Evolutionary conservation across 2,113 vertebrate species (phyloP), one percentile per base, ranked within the genome.

Genomic region (Noctilio leporinus): DNA sequence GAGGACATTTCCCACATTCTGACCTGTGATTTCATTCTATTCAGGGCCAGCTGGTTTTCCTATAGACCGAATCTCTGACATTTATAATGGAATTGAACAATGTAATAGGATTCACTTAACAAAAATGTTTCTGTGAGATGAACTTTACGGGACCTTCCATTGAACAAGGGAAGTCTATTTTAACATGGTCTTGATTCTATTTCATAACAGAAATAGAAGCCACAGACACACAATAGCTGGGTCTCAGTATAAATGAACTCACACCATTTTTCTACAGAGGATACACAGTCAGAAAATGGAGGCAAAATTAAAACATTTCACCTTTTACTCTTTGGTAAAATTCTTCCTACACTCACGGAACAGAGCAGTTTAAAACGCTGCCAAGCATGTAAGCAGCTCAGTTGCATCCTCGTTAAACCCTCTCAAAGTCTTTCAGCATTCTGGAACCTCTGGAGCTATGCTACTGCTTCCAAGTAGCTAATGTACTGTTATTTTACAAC

Each of bases 401-500:
- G 30, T 89, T 7, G 22, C 45, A 49, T 87, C 62, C 67, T 91
- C 55, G 55, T 92, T 91, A 93, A 93, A 57, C 4, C 35, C 26
- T 85, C 64, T 62, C 49, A 20, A 82, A 57, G 53, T 95, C 82
- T 85, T 86, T 89, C 76, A 78, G 35, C 33, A 14, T 90, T 62
- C 80, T 51, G 15, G 20, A 90, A 64, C 92, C 84, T 84, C 93
- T 95, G 76, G 86, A 91, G 62, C 65, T 57, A 17, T 55, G 95
- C 95, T 93, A 82, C 84, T 9, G 49, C 65, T 94, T 97, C 86
- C 69, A 91, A 97, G 78, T 87, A 95, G 86, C 96, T 96, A 85
- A 96, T 82, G 86, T 83, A 77, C 92, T 96, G 85, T 90, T 85
- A 95, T 84, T 96, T 93, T 91, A 97, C 84, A 97, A 67, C 47